Percentiles rank a stretch among this genome's conserved stretches.
phyloP scores from a whole-genome alignment of 1,140 invertebrate species.

The Portunus trituberculatus region DNA sequence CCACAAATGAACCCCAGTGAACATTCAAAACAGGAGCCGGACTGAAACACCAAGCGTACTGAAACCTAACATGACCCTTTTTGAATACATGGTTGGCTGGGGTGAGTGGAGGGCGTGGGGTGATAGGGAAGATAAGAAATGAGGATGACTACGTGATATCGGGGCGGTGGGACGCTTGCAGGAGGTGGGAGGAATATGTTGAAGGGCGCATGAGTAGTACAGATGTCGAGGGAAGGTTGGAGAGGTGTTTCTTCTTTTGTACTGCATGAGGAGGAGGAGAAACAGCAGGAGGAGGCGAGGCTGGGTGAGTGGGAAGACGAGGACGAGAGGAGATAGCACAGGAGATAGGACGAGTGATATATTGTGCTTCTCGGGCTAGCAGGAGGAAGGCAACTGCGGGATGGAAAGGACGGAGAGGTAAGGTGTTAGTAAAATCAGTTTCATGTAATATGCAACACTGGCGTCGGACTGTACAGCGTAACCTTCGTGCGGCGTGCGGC shows the following conservation, averaged over 20 bases:
- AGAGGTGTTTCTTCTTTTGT: background rate
- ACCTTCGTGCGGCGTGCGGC: background rate
- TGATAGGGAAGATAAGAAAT: constrained; percentile 24
- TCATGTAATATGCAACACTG: background rate
- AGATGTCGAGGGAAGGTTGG: background rate
- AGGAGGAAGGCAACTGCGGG: background rate
- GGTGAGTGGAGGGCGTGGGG: background rate
- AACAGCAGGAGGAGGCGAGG: too few relatives aligned
- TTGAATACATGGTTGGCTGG: background rate
- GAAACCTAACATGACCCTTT: background rate
- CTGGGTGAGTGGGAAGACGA: background rate
- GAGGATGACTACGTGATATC: background rate
- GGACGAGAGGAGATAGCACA: background rate
- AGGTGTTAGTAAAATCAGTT: background rate
- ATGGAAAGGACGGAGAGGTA: background rate
- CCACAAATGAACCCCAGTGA: too few relatives aligned
- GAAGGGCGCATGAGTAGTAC: background rate
- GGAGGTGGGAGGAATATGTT: constrained; percentile 9
- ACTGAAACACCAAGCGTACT: background rate
- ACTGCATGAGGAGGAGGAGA: background rate
- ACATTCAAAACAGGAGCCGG: background rate
- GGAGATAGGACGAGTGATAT: background rate
- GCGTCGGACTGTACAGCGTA: background rate
- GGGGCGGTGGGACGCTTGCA: background rate
- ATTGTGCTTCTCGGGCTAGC: background rate